Percentiles rank a stretch among this genome's conserved stretches.
These are phyloP conservation scores for Thamnophis sirtalis DNA, from an alignment of 2,113 vertebrate genomes.

Conservation along the genomic window DNA sequence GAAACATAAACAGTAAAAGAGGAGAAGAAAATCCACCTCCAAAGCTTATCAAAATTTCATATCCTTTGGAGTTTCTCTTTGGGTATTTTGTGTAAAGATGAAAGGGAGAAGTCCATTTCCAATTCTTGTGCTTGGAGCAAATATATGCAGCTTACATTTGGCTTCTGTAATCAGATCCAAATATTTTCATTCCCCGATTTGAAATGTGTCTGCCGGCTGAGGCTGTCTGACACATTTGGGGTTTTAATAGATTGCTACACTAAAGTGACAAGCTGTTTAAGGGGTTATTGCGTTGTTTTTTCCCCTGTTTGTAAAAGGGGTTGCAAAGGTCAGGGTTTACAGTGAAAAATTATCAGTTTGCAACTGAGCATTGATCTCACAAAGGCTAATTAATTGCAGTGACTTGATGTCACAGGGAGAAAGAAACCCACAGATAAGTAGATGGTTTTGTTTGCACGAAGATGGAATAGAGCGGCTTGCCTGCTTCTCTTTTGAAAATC, in stretches of 20 bases:
- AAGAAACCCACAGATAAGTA: neutral
- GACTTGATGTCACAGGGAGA: neutral
- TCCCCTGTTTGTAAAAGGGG: neutral
- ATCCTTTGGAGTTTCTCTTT: neutral
- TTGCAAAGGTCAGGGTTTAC: slow-evolving; percentile 13
- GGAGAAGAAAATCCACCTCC: neutral
- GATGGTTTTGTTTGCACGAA: neutral
- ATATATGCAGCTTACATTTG: neutral
- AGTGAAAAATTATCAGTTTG: slow-evolving; percentile 21
- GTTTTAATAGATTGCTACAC: slow-evolving; percentile 24
- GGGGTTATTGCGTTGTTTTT: slow-evolving; percentile 11
- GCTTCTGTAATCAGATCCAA: slow-evolving; percentile 11
- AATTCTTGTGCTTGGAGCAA: neutral
- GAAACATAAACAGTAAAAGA: neutral
- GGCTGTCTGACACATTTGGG: slow-evolving; percentile 23
- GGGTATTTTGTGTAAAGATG: neutral
- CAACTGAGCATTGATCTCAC: slow-evolving; percentile 10
- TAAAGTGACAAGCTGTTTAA: slow-evolving; percentile 21
- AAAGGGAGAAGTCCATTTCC: neutral
- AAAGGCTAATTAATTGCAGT: slow-evolving; percentile 18
- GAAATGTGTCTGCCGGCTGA: slow-evolving; percentile 20
- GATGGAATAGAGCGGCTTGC: neutral
- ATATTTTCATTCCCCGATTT: slow-evolving; percentile 26
- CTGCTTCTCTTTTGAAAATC: neutral
- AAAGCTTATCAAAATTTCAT: neutral